phyloP scores from a whole-genome alignment of 1,140 invertebrate species.

The Tetranychus cinnabarinus region DNA sequence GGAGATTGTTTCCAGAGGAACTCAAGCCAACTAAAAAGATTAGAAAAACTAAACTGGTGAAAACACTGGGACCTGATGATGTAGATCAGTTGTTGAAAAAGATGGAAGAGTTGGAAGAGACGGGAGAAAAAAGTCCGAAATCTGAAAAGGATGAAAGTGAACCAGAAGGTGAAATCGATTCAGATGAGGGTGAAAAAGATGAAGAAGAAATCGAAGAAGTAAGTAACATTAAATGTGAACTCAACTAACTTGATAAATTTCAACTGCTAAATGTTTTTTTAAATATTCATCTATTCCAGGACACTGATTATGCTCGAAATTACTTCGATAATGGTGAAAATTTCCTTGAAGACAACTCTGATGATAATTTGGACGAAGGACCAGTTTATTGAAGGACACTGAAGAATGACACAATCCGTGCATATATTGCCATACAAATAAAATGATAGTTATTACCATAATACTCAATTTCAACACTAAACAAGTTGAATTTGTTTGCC shows the following conservation, averaged over 20 bases:
- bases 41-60: conserved; percentile 13
- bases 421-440: no score
- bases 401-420: neutral
- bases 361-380: conserved; percentile 58
- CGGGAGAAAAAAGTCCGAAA: conserved; percentile 8
- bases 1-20: conserved; percentile 11
- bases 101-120: conserved; percentile 8
- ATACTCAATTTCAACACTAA: no score
- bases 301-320: conserved; percentile 50
- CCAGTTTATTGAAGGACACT: conserved; percentile 6
- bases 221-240: neutral
- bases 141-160: neutral
- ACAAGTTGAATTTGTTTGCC: no score
- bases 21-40: conserved; percentile 17
- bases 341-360: conserved; percentile 45
- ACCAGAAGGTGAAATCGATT: conserved; percentile 1
- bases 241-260: neutral
- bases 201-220: conserved; percentile 37
- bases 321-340: conserved; percentile 69
- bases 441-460: no score
- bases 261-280: neutral
- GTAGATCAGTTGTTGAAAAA: conserved; percentile 4
- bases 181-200: conserved; percentile 2
- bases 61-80: conserved; percentile 5
- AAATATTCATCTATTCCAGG: conserved; percentile 19